Base-by-base conservation (phyloP, 2,888 invertebrate species). In the Brassicogethes aeneus region DNA sequence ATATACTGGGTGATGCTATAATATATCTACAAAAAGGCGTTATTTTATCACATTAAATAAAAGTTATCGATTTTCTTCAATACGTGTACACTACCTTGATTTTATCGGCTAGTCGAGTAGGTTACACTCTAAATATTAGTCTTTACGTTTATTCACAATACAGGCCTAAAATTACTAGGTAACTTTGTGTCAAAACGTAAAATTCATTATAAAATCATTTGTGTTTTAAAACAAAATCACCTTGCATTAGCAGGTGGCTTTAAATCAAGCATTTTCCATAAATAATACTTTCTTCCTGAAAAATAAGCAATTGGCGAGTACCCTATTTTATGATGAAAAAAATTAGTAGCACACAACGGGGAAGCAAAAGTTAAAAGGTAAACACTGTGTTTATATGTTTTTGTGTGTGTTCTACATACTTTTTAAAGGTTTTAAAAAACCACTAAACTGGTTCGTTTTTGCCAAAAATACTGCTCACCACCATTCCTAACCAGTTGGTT, bases 391-490 rank as follows among this genome's bases (percentile, higher is more conserved):
- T n/a, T n/a, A n/a, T n/a, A n/a, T n/a, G n/a, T n/a, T n/a, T n/a
- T n/a, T n/a, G n/a, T n/a, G 23, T 23, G 23, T 23, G 23, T 5
- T 23, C 23, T 5, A 23, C 5, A 23, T 10, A 23, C 10, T 23
- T 23, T 5, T 23, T 23, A 23, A 10, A 23, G 10, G 10, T 23
- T 7, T 10, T 5, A 23, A 23, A 23, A 23, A 23, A 23, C 10
- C 23, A 23, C 23, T 23, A 23, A 10, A 23, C 10, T 5, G 5
- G 5, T 23, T 32, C 32, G 32, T 32, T 52, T 46, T 54, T 54
- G 45, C 42, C 45, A 49, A 56, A 56, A 39, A 55, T 48, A 37
- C 53, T 46, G 42, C 51, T 54, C 37, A 55, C 44, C 52, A 56
- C 52, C 44, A 45, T 48, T 44, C 51, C 55, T 34, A 54, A 41